phyloP scores from a whole-genome alignment of 2,797 vertebrate species.

The Malurus leucopterus region DNA sequence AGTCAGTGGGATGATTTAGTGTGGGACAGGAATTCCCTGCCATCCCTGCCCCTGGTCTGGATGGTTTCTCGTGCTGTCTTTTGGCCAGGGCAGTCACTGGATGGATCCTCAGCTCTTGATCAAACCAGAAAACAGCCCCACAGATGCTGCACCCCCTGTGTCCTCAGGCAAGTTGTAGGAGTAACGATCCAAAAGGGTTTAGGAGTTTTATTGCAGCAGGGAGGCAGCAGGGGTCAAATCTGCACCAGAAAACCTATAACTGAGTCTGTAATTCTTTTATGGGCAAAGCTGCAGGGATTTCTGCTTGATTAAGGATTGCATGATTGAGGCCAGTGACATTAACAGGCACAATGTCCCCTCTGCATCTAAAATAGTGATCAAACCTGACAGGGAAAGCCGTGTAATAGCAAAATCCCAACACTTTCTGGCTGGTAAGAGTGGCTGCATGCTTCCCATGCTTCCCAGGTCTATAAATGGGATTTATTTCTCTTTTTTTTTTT shows the following conservation, averaged over 20 bases:
- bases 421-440: neutral
- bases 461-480: neutral
- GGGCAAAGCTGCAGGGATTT: constrained; percentile 48
- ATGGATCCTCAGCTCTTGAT: neutral
- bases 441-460: neutral
- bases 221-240: constrained; percentile 42
- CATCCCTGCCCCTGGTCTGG: neutral
- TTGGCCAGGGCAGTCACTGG: neutral
- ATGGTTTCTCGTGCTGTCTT: neutral
- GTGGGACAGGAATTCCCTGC: neutral
- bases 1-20: neutral
- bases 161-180: constrained; percentile 1
- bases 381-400: neutral
- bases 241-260: constrained; percentile 25
- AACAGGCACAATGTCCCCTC: constrained; percentile 15
- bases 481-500: neutral
- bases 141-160: neutral
- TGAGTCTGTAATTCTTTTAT: constrained; percentile 19
- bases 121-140: neutral
- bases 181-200: constrained; percentile 35
- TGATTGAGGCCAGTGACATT: constrained; percentile 53
- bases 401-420: neutral
- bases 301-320: constrained; percentile 40
- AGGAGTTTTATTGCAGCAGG: neutral
- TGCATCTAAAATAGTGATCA: constrained; percentile 21